These are phyloP conservation scores for Microcebus murinus DNA, from an alignment of 2,113 vertebrate species.

Conservation along the genomic window DNA sequence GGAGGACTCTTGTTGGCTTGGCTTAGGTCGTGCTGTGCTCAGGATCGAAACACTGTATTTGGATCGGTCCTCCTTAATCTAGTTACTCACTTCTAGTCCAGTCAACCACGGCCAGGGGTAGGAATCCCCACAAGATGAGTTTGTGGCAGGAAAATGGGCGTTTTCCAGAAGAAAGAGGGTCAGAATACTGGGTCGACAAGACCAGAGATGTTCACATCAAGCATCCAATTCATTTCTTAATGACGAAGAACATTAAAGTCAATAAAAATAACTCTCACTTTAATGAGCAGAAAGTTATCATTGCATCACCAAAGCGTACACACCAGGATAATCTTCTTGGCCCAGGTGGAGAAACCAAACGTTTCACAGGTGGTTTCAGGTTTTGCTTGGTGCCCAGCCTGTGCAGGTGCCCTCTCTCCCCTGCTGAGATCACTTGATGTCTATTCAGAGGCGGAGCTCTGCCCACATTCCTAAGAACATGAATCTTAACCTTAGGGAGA, in stretches of 20 bases:
- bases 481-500: background rate
- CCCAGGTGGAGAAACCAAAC: background rate
- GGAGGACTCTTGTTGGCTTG: background rate
- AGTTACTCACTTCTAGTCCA: background rate
- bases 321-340: background rate
- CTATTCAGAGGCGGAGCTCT: background rate
- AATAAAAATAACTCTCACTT: background rate
- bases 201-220: background rate
- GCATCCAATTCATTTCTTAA: background rate
- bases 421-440: background rate
- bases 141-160: background rate
- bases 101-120: background rate
- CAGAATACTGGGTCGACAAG: background rate
- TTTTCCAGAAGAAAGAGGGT: constrained; percentile 7
- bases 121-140: background rate
- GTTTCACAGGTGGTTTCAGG: background rate
- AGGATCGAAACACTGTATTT: background rate
- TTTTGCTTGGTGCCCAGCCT: background rate
- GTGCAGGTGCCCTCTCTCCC: background rate
- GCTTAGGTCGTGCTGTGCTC: background rate
- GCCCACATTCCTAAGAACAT: background rate
- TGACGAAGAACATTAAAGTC: background rate
- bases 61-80: background rate
- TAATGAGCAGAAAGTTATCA: background rate
- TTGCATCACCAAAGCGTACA: background rate